A percentile compares a stretch with the other conserved stretches of the same genome.
phyloP scores from a whole-genome alignment of 2,797 vertebrate species.

The Melopsittacus undulatus region DNA sequence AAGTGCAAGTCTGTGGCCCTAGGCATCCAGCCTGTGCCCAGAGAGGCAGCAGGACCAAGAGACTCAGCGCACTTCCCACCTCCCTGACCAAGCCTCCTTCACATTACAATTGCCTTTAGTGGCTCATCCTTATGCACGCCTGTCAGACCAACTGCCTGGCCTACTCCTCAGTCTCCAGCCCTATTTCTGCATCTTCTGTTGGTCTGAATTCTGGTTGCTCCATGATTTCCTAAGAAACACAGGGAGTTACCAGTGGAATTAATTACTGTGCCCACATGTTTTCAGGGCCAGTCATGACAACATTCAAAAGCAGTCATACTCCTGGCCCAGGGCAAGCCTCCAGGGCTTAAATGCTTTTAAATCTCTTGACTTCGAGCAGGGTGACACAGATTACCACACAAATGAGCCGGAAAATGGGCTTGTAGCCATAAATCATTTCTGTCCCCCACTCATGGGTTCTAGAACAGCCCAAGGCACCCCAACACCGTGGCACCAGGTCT shows the following conservation, averaged over 20 bases:
- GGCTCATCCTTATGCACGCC: accelerated
- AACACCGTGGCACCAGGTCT: background rate
- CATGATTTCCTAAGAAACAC: background rate
- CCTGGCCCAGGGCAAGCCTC: background rate
- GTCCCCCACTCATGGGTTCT: background rate
- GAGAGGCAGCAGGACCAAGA: background rate
- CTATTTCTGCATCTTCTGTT: background rate
- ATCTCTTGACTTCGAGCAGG: background rate
- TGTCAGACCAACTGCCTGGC: background rate
- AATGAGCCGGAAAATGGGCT: background rate
- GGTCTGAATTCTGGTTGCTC: background rate
- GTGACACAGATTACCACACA: background rate
- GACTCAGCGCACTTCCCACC: background rate
- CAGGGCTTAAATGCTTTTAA: background rate
- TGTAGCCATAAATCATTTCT: background rate
- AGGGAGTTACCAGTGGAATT: background rate
- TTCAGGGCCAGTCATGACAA: background rate
- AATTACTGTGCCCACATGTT: background rate
- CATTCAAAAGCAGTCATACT: background rate
- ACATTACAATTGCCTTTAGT: accelerated
- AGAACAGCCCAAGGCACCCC: background rate
- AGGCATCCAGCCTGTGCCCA: background rate
- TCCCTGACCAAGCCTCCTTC: background rate
- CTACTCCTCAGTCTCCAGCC: background rate
- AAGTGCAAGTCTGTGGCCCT: background rate